Base-by-base conservation (phyloP, 2,113 vertebrate genomes). In the Perca flavescens region DNA sequence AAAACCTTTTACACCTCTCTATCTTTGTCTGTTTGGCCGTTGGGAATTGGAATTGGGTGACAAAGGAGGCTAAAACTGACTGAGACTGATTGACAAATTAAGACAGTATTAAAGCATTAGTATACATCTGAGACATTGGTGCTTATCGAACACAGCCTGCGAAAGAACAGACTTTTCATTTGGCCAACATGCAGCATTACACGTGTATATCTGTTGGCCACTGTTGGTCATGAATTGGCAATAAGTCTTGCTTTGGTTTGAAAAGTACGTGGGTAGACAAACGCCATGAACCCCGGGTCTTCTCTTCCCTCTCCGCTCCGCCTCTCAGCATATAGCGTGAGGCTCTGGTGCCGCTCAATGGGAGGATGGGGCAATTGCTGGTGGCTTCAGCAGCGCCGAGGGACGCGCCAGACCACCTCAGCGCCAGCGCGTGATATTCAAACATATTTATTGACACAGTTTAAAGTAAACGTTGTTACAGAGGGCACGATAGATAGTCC, bases 331-430 rank as follows among this genome's bases (percentile, higher is more conserved):
- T 83, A 94, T 83, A 94, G 90, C 61, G 90, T 92, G 92, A 94
- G 92, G 86, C 95, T 96, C 89, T 96, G 93, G 95, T 96, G 95
- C 95, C 95, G 93, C 95, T 95, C 93, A 89, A 96, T 93, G 95
- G 95, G 95, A 94, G 91, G 86, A 93, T 79, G 75, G 86, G 92
- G 95, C 88, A 93, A 96, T 92, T 96, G 94, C 95, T 93, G 90
- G 80, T 93, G 92, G 87, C 90, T 85, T 86, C 85, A n/a, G 28
- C n/a, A 16, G 71, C 83, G 76, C 73, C 63, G 62, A 79, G 89
- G 84, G 88, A 87, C 76, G 36, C 81, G 47, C 63, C 79, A 57
- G 77, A 74, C 88, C 82, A 79, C 83, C 84, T 79, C 46, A 50
- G 21, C 11, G 68, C 74, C 60, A 43, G 31, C 7, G 56, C 63